phyloP scores from a whole-genome alignment of 2,113 vertebrate genomes.

The Orycteropus afer region DNA sequence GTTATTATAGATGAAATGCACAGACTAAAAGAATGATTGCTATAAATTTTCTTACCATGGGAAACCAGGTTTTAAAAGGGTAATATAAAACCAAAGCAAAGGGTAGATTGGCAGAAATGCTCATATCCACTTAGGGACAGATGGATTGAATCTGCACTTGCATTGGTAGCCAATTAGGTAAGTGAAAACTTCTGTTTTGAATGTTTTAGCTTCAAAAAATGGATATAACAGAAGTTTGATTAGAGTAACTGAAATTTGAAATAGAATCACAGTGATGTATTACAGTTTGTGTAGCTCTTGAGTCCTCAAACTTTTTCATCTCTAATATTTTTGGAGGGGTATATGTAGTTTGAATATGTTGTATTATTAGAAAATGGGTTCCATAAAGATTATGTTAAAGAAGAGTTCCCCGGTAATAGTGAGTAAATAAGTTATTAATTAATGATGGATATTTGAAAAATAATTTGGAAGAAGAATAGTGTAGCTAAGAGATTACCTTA shows the following conservation, averaged over 20 bases:
- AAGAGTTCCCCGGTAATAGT: neutral
- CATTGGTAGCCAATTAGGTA: constrained; percentile 66
- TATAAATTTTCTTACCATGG: constrained; percentile 52
- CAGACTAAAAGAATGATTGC: constrained; percentile 35
- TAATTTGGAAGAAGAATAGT: constrained; percentile 32
- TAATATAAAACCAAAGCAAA: constrained; percentile 67
- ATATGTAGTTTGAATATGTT: neutral
- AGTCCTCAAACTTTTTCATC: neutral
- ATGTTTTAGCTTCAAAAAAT: constrained; percentile 58
- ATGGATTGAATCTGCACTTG: constrained; percentile 66
- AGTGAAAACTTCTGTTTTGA: constrained; percentile 71
- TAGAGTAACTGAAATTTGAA: constrained; percentile 61
- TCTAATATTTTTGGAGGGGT: neutral
- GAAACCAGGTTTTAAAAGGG: constrained; percentile 51
- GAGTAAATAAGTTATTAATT: neutral
- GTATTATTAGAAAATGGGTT: neutral
- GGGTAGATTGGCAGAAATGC: constrained; percentile 50
- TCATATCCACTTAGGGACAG: constrained; percentile 51
- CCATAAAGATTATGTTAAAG: neutral
- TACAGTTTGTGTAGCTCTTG: constrained; percentile 24
- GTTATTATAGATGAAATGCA: constrained; percentile 58
- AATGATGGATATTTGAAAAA: neutral
- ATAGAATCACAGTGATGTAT: constrained; percentile 31
- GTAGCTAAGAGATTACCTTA: neutral
- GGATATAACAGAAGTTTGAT: constrained; percentile 66